A percentile compares a stretch with the other conserved stretches of the same genome.
These are phyloP conservation scores for Lerista edwardsae DNA, from an alignment of 2,797 vertebrate genomes.

Conservation along the genomic window DNA sequence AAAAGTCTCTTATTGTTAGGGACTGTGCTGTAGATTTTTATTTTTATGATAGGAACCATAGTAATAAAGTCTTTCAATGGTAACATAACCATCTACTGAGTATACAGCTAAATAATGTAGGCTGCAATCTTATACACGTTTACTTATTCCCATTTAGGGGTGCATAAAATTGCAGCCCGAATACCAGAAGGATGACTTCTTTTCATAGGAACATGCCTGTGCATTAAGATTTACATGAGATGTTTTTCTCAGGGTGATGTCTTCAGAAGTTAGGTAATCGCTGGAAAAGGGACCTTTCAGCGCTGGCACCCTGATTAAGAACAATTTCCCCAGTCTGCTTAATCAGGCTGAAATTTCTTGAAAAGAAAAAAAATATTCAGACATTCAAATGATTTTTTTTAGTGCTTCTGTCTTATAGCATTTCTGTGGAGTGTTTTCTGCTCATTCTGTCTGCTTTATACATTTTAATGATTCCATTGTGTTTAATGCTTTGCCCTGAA, in stretches of 20 bases:
- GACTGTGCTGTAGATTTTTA: conserved; percentile 19
- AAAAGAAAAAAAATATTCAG: too few relatives aligned
- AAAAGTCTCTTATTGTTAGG: conserved; percentile 6
- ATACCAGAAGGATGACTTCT: neutral
- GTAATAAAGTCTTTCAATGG: conserved; percentile 23
- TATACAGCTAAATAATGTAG: neutral
- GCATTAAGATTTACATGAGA: neutral
- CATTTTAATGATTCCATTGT: neutral
- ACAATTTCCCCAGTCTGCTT: neutral
- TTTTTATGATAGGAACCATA: neutral
- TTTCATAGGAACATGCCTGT: neutral
- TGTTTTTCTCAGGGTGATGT: neutral
- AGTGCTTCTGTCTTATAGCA: neutral
- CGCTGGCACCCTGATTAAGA: neutral
- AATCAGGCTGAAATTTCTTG: neutral
- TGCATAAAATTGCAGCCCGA: neutral
- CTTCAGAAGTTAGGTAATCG: neutral
- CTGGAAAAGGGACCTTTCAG: neutral
- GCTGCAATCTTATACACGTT: too few relatives aligned
- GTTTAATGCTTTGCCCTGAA: neutral
- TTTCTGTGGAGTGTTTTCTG: neutral
- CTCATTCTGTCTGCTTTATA: neutral
- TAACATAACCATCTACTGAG: neutral
- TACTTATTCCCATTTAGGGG: too few relatives aligned
- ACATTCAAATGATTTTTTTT: too few relatives aligned